Evolutionary conservation across 2,113 vertebrate species (phyloP), one percentile per base, ranked within the genome.

Genomic region (Pardalotus punctatus): DNA sequence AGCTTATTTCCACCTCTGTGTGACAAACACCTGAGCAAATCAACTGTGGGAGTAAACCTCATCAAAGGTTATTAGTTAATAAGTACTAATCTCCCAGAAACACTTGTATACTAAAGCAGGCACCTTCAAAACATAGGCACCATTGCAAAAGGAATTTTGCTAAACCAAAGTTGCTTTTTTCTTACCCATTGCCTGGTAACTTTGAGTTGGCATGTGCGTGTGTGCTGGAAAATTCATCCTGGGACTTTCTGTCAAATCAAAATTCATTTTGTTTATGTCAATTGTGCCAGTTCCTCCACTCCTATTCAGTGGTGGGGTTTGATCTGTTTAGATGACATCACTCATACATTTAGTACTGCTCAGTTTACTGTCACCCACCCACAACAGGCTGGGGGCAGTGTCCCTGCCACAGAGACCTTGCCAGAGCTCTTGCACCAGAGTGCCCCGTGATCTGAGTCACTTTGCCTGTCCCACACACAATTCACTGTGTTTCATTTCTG

Each of bases 1-100:
- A 77, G 65, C 72, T 70, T 81, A 74, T 93, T 94, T 89, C 90
- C 69, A 58, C 88, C 90, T 93, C 69, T 91, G 7, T 72, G 54
- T 96, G 93, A 67, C 83, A 94, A 96, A 92, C 94, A 94, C 83
- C 95, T 96, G 92, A 94, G 76, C 74, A 90, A 92, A 88, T 91
- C 88, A 95, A 78, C 86, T 83, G 57, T 54, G 82, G 88, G 77
- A 94, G 40, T 93, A 97, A 97, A 95, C 71, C 96, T 88, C 88
- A 97, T 94, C 95, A 95, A 94, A 92, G 71, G 67, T 93, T 97
- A 96, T 96, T 96, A 96, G 77, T 92, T 95, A 97, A 91, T 95
- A 96, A 88, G 71, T 70, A 94, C 78, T 96, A 94, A 97, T 97
- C 90, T 95, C 86, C 62, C 62, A 94, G 51, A 84, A 88, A 95